Conservation (phyloP, 2,888 invertebrate species). For the Ichneumon xanthorius region DNA sequence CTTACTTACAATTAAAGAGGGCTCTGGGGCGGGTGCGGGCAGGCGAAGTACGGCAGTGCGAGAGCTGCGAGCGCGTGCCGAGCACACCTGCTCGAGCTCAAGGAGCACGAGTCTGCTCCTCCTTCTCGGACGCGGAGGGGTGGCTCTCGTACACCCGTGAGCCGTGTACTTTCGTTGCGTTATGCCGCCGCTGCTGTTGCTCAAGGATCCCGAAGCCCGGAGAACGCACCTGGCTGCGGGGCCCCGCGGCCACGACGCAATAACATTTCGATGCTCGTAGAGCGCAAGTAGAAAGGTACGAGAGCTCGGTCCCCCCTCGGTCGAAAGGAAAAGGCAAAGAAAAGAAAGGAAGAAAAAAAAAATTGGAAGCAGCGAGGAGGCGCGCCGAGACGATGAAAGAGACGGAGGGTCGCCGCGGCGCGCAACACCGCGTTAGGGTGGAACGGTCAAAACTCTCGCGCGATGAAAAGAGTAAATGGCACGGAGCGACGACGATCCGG, state of each 20-base stretch:
- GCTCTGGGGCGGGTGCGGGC: slow-evolving; percentile 21
- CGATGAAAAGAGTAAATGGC: slow-evolving; percentile 61
- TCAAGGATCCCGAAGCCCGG: slow-evolving; percentile 37
- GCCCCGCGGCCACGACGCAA: slow-evolving; percentile 62
- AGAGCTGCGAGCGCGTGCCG: slow-evolving; percentile 74
- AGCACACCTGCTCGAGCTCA: slow-evolving; percentile 74
- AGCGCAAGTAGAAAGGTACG: slow-evolving; percentile 18
- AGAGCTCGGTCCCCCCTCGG: neutral
- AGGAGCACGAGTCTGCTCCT: slow-evolving; percentile 49
- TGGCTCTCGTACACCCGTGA: slow-evolving; percentile 37
- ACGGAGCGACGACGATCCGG: slow-evolving; percentile 44
- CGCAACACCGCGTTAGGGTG: slow-evolving; percentile 39
- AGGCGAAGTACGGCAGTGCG: slow-evolving; percentile 35
- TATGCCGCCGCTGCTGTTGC: slow-evolving; percentile 46
- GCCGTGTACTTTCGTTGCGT: slow-evolving; percentile 47
- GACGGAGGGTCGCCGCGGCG: slow-evolving; percentile 30
- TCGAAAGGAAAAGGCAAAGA: slow-evolving; percentile 59
- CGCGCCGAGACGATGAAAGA: slow-evolving; percentile 41
- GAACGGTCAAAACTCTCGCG: slow-evolving; percentile 53
- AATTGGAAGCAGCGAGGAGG: slow-evolving; percentile 24
- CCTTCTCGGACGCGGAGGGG: slow-evolving; percentile 49
- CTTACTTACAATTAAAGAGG: slow-evolving; percentile 50
- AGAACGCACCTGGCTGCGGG: slow-evolving; percentile 66
- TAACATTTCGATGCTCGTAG: slow-evolving; percentile 29
- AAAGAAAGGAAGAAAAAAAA: slow-evolving; percentile 53